Conservation (phyloP, 1,140 invertebrate genomes). For the Drosophila truncata region DNA sequence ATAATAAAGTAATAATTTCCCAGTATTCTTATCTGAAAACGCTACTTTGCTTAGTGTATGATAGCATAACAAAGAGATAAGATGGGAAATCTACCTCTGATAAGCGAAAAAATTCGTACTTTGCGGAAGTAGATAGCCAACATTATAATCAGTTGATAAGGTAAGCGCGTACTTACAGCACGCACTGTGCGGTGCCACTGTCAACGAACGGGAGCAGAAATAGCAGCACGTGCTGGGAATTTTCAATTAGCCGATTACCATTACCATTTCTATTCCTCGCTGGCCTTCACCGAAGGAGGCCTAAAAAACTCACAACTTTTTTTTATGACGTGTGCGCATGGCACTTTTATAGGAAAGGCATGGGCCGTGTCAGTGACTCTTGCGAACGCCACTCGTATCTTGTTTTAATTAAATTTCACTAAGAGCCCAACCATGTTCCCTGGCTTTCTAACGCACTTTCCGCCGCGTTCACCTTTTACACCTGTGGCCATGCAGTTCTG, state of each 20-base stretch:
- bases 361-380: conserved; percentile 48
- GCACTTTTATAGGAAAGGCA: conserved; percentile 37
- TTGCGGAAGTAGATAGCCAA: conserved; percentile 38
- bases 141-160: conserved; percentile 18
- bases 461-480: conserved; percentile 20
- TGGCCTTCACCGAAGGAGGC: conserved; percentile 50
- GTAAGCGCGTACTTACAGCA: conserved; percentile 18
- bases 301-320: conserved; percentile 26
- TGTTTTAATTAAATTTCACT: conserved; percentile 70
- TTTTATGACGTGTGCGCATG: conserved; percentile 66
- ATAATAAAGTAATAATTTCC: conserved; percentile 5
- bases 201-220: conserved; percentile 57
- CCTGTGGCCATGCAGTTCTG: conserved; percentile 56
- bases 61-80: conserved; percentile 9
- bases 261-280: conserved; percentile 67
- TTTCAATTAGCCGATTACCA: conserved; percentile 72
- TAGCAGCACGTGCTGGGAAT: conserved; percentile 67
- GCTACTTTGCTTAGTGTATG: neutral
- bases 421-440: conserved; percentile 47
- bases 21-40: conserved; percentile 32
- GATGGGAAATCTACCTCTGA: neutral
- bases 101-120: conserved; percentile 28
- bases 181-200: conserved; percentile 45
- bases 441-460: conserved; percentile 51
- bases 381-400: conserved; percentile 19